These are phyloP conservation scores for Sorex fumeus DNA, from an alignment of 2,113 vertebrate species.

Conservation along the genomic window DNA sequence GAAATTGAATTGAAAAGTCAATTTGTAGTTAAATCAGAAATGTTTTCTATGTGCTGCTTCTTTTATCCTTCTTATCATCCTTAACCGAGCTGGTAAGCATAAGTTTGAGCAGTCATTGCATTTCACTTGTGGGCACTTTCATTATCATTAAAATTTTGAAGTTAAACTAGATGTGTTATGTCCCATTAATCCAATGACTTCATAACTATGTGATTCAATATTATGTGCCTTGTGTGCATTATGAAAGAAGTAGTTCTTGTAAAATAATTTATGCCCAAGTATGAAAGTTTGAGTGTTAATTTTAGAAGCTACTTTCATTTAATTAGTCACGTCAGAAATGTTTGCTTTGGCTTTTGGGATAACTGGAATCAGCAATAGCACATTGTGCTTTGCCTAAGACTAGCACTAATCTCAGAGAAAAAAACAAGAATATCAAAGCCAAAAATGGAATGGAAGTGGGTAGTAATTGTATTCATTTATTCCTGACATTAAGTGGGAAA, in stretches of 20 bases:
- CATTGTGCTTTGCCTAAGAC: background rate
- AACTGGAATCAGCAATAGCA: background rate
- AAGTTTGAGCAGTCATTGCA: background rate
- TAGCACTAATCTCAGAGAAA: background rate
- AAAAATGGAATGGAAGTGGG: background rate
- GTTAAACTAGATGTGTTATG: background rate
- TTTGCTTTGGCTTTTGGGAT: background rate
- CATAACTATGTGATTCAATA: background rate
- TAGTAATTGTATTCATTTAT: background rate
- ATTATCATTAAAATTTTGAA: background rate
- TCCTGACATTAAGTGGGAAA: background rate
- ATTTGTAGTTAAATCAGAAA: background rate
- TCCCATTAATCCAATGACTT: background rate
- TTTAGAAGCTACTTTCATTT: background rate
- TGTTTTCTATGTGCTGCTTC: background rate
- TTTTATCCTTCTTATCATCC: background rate
- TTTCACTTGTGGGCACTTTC: background rate
- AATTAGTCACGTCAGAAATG: background rate
- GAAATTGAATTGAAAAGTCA: background rate
- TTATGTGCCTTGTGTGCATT: background rate
- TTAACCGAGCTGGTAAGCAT: background rate
- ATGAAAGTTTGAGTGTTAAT: background rate
- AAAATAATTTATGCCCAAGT: background rate
- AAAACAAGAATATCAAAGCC: no score
- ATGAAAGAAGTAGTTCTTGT: conserved; percentile 6